Evolutionary conservation across 2,888 invertebrate species (phyloP).

Genomic region (Polymixis lichenea): DNA sequence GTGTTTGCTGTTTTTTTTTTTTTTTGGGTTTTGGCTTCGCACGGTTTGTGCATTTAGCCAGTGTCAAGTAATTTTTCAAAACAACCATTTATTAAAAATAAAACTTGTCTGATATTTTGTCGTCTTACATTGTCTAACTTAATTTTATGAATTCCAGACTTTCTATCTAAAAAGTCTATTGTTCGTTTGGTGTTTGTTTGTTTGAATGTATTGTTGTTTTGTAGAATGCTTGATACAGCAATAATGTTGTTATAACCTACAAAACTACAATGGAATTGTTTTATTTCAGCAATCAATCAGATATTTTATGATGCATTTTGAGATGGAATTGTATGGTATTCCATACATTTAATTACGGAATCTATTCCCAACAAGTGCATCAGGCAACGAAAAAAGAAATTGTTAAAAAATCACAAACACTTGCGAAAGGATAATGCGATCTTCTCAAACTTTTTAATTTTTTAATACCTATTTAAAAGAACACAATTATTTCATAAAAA

Average conservation of each 20-base stretch:
- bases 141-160: neutral
- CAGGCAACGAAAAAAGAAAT: too few relatives aligned
- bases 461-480: too few relatives aligned
- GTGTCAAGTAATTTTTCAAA: too few relatives aligned
- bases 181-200: neutral
- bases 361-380: too few relatives aligned
- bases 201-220: constrained; percentile 8
- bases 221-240: constrained; percentile 11
- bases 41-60: too few relatives aligned
- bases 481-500: constrained; percentile 13
- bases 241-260: neutral
- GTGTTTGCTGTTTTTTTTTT: too few relatives aligned
- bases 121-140: neutral
- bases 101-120: neutral
- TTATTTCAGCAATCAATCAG: neutral
- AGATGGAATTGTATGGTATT: neutral
- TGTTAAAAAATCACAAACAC: too few relatives aligned
- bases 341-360: neutral
- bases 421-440: too few relatives aligned
- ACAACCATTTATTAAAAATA: too few relatives aligned
- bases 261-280: neutral
- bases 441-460: too few relatives aligned
- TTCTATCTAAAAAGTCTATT: neutral
- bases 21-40: too few relatives aligned
- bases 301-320: neutral